phyloP scores from a whole-genome alignment of 30 jellyfish, hydroid and myxozoan genomes.

The Pseudorhiza aurosa region DNA sequence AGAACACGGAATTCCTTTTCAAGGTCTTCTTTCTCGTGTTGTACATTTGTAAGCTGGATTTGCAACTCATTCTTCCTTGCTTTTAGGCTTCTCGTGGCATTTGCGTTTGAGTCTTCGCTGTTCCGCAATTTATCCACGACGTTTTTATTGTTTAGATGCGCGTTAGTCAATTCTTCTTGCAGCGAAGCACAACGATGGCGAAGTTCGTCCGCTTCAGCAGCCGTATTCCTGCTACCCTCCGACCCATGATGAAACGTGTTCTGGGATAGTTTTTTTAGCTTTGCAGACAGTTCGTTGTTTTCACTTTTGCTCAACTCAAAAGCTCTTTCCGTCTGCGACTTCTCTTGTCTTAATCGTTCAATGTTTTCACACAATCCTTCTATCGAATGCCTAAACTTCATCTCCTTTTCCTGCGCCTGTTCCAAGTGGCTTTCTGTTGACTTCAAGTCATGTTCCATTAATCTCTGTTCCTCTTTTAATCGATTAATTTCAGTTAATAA shows the following conservation, averaged over 20 bases:
- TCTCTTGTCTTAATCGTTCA: conserved; percentile 57
- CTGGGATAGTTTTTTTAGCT: conserved; percentile 41
- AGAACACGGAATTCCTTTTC: conserved; percentile 47
- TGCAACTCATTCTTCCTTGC: conserved; percentile 86
- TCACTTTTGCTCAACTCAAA: conserved; percentile 67
- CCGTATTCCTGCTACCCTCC: not conserved
- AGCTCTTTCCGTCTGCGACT: conserved; percentile 22
- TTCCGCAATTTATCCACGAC: conserved; percentile 40
- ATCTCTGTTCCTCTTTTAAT: conserved; percentile 33
- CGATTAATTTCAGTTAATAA: conserved; percentile 18
- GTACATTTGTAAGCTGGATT: conserved; percentile 31
- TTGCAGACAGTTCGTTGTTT: conserved; percentile 52
- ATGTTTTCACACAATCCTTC: conserved; percentile 29
- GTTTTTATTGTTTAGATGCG: conserved; percentile 42
- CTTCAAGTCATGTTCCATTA: conserved; percentile 13
- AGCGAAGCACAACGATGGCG: conserved; percentile 25
- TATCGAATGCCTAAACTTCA: conserved; percentile 36
- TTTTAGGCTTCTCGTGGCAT: conserved; percentile 72
- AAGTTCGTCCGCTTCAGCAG: conserved; percentile 56
- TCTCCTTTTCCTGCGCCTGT: conserved; percentile 46
- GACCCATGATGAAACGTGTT: no score
- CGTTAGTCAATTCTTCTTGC: conserved; percentile 65
- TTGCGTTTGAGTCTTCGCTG: conserved; percentile 67
- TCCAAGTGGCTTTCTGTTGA: conserved; percentile 17
- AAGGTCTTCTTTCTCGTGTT: conserved; percentile 72